A percentile compares a stretch with the other conserved stretches of the same genome.
phyloP scores from a whole-genome alignment of 2,113 vertebrate species.

The Triplophysa dalaica region DNA sequence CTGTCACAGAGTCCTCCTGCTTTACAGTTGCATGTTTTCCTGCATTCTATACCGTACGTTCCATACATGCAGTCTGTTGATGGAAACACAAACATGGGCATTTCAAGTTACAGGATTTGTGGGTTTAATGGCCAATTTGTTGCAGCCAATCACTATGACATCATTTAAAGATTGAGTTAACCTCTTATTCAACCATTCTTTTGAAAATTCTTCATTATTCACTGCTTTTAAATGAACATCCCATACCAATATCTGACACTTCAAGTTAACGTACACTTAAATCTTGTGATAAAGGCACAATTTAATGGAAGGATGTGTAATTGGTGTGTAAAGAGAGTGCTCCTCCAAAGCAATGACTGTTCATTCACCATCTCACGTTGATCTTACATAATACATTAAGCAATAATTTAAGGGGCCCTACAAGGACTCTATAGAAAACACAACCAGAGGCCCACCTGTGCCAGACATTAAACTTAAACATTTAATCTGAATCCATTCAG shows the following conservation, averaged over 20 bases:
- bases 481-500: too few relatives aligned
- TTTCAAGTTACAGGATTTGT: background rate
- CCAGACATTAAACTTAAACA: background rate
- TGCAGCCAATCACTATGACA: background rate
- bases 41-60: constrained; percentile 90
- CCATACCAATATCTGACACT: background rate
- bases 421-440: background rate
- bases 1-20: constrained; percentile 88
- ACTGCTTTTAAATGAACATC: background rate
- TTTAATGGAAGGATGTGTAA: background rate
- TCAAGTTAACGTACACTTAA: background rate
- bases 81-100: constrained; percentile 12
- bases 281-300: background rate
- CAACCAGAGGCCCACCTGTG: background rate
- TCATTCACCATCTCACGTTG: constrained; percentile 17
- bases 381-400: constrained; percentile 23
- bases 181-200: too few relatives aligned
- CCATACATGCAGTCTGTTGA: constrained; percentile 88
- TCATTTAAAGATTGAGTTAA: too few relatives aligned
- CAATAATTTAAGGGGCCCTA: constrained; percentile 21
- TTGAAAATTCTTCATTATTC: background rate
- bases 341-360: constrained; percentile 4
- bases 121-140: background rate
- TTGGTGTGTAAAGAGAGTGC: background rate
- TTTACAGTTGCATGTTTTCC: constrained; percentile 87